These are phyloP conservation scores for Palythoa heliodiscus DNA, from an alignment of 92 coral and sea anemone species.

Conservation along the genomic window DNA sequence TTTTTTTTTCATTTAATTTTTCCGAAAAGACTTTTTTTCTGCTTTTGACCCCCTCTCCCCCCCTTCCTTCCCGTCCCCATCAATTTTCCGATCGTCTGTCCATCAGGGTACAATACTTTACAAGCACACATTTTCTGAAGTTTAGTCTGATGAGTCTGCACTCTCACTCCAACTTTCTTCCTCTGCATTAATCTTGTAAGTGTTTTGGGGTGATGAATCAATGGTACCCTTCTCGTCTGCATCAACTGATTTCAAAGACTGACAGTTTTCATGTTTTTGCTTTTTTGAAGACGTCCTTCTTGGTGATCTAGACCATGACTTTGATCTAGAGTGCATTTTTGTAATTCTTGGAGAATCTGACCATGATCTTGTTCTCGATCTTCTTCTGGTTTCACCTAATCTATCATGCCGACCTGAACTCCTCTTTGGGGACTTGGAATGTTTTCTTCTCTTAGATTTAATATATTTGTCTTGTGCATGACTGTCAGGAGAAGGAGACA, in stretches of 20 bases:
- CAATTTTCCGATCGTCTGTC: too few relatives aligned
- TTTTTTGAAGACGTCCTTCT: conserved; percentile 7
- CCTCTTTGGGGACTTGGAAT: conserved; percentile 48
- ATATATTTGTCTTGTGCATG: conserved; percentile 17
- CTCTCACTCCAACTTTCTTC: conserved; percentile 25
- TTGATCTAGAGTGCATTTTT: conserved; percentile 13
- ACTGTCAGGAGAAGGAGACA: conserved; percentile 37
- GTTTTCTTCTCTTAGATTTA: conserved; percentile 14
- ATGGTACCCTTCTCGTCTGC: not conserved
- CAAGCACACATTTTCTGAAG: not conserved
- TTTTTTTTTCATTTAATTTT: too few relatives aligned
- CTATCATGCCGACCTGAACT: not conserved
- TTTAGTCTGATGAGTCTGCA: conserved; percentile 26
- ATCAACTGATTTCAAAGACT: conserved; percentile 2
- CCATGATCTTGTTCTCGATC: conserved; percentile 19
- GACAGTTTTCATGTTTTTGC: not conserved
- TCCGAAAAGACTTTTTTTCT: too few relatives aligned
- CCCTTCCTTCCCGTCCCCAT: too few relatives aligned
- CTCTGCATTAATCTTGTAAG: not conserved
- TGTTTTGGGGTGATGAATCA: not conserved
- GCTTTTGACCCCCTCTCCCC: too few relatives aligned
- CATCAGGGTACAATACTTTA: not conserved
- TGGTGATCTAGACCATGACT: conserved; percentile 25
- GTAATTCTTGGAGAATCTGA: conserved; percentile 39
- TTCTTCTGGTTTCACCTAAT: not conserved